phyloP scores from a whole-genome alignment of 2,888 invertebrate genomes.

The Bellardia bayeri region DNA sequence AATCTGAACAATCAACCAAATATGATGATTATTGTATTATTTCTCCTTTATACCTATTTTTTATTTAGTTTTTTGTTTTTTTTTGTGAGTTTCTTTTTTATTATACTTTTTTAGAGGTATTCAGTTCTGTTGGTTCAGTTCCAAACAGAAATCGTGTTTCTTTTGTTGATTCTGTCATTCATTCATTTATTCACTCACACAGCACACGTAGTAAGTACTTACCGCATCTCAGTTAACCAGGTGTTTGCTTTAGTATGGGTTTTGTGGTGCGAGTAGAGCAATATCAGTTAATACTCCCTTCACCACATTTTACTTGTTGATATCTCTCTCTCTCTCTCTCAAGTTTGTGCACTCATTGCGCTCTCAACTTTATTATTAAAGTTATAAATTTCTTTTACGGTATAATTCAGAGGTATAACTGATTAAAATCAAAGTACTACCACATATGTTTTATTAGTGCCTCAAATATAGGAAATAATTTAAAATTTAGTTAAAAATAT shows the following conservation, averaged over 20 bases:
- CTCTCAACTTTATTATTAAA: background rate
- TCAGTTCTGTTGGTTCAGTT: constrained; percentile 60
- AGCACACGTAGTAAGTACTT: constrained; percentile 61
- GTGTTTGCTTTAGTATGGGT: constrained; percentile 59
- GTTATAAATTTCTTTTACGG: background rate
- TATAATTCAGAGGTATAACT: too few species aligned
- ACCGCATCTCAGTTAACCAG: constrained; percentile 72
- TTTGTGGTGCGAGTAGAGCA: constrained; percentile 30
- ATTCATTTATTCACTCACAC: constrained; percentile 72
- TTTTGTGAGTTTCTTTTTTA: constrained; percentile 60
- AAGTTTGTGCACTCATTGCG: background rate
- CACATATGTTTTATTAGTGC: too few species aligned
- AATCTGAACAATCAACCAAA: constrained; percentile 71
- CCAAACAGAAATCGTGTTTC: constrained; percentile 71
- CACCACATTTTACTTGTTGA: constrained; percentile 36
- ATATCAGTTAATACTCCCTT: constrained; percentile 58
- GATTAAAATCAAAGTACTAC: too few species aligned
- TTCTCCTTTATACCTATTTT: constrained; percentile 69
- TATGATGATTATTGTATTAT: constrained; percentile 61
- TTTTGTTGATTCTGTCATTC: constrained; percentile 72
- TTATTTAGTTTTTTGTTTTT: constrained; percentile 48
- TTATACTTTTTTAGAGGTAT: constrained; percentile 43
- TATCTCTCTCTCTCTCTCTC: constrained; percentile 25
- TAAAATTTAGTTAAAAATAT: too few species aligned
- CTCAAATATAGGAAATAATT: too few species aligned